Conservation (phyloP, 2,888 invertebrate species). For the Caenorhabditis macrosperma region DNA sequence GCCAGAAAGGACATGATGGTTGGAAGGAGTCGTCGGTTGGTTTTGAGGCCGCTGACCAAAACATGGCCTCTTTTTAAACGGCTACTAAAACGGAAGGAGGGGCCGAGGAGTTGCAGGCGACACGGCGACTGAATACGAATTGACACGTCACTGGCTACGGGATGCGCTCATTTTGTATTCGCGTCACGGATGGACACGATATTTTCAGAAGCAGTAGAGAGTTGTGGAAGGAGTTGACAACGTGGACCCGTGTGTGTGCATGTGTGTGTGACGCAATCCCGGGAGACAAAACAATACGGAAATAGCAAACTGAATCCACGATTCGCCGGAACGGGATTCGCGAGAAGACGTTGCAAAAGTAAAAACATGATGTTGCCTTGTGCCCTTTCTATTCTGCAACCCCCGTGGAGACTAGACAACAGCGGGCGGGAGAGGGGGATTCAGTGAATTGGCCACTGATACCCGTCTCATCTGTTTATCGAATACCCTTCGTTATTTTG, state of each 20-base stretch:
- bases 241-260: conserved; percentile 16
- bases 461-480: no score
- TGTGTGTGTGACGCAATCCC: conserved; percentile 19
- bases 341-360: background rate
- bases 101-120: conserved; percentile 40
- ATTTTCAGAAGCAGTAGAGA: conserved; percentile 28
- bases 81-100: conserved; percentile 25
- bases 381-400: no score
- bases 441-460: no score
- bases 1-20: no score
- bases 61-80: conserved; percentile 29
- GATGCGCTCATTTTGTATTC: conserved; percentile 16
- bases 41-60: conserved; percentile 16
- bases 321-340: background rate
- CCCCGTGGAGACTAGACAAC: no score
- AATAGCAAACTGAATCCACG: conserved; percentile 12
- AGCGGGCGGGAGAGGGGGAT: no score
- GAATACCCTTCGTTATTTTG: no score
- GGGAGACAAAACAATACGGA: conserved; percentile 24
- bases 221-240: background rate
- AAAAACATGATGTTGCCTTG: no score
- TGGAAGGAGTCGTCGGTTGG: no score
- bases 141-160: conserved; percentile 18
- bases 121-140: conserved; percentile 35
- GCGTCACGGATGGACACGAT: conserved; percentile 28